Evolutionary conservation across 1,140 invertebrate species (phyloP), one percentile per base, ranked within the genome.

Genomic region (Sycophaga agraensis): DNA sequence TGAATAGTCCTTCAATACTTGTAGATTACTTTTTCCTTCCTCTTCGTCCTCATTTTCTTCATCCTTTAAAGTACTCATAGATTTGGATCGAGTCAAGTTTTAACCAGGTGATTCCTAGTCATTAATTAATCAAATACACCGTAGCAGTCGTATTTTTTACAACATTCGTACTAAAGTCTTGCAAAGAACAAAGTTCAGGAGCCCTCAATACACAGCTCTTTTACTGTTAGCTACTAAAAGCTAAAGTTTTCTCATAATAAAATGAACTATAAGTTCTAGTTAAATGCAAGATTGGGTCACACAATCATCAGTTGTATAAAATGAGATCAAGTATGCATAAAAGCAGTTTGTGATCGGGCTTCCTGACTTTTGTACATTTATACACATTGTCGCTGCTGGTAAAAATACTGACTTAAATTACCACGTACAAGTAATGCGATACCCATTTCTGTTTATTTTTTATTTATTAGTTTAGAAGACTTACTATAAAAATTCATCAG

Each of bases 321-420:
- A 46, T 61, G 49, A 61, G 59, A 61, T 61, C 59, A 46, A 19
- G 19, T 14, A 24, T 54, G 48, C 37, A 43, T 50, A 59, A 51
- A 61, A 54, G 40, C 40, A 61, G 40, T 51, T 11, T 22, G 6
- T 16, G 39, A 39, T 37, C 26, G 54, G 60, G 54, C 54, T 43
- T 67, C 70, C 73, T 71, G 69, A 67, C 71, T 76, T 72, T 71
- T 73, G 72, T 71, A 76, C 70, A 71, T 73, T 70, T 74, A 76
- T 79, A 77, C 75, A 74, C 74, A 73, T 74, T 74, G 76, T 78
- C 77, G 76, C 76, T 80, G 77, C 78, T 80, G 77, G 76, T 69
- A 70, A 72, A 73, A 74, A 66, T 64, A 73, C 66, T 62, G 64
- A 72, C 62, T 66, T 66, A 42, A 31, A 46, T 56, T 51, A 48